Conservation (phyloP, 1,140 invertebrate genomes). For the Forficula auricularia region DNA sequence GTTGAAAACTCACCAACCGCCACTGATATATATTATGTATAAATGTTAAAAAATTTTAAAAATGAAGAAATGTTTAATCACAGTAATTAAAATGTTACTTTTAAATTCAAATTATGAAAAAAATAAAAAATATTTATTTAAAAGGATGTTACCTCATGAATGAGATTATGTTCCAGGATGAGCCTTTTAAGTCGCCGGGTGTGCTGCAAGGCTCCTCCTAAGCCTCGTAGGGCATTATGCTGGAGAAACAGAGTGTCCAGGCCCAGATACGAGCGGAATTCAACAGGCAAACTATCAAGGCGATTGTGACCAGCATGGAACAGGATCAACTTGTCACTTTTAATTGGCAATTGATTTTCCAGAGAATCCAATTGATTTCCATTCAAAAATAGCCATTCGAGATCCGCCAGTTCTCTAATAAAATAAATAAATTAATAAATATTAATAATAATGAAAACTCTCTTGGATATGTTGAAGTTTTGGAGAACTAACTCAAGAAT, state of each 20-base stretch:
- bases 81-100: no score
- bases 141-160: conserved; percentile 53
- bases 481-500: no score
- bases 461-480: no score
- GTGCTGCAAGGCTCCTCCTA: conserved; percentile 50
- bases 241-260: conserved; percentile 50
- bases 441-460: not conserved
- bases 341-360: conserved; percentile 50
- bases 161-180: conserved; percentile 48
- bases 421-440: conserved; percentile 4
- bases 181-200: conserved; percentile 42
- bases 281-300: conserved; percentile 44
- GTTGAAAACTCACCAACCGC: no score
- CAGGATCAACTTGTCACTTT: conserved; percentile 38
- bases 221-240: conserved; percentile 43
- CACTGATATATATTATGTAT: no score
- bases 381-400: conserved; percentile 61
- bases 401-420: conserved; percentile 39
- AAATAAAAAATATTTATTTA: no score
- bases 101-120: no score
- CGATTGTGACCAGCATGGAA: conserved; percentile 54
- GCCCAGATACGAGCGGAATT: conserved; percentile 42
- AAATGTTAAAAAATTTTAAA: no score
- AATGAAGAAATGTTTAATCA: no score
- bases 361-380: conserved; percentile 50